These are phyloP conservation scores for Nymphalis c-album DNA, from an alignment of 2,888 invertebrate genomes.

Conservation along the genomic window DNA sequence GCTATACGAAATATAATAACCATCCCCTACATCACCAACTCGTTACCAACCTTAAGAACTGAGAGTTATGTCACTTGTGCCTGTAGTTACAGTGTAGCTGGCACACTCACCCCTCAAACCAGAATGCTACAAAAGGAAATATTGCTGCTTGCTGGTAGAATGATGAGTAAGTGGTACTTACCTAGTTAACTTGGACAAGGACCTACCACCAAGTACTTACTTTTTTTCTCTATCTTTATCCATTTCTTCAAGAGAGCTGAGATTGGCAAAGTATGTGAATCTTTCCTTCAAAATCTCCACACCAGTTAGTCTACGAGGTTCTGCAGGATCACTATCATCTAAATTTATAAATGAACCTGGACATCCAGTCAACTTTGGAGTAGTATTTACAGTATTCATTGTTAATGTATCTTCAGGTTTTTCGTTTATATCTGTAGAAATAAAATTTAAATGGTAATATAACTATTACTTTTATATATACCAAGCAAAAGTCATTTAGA, in stretches of 20 bases:
- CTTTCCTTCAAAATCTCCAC: conserved; percentile 86
- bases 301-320: conserved; percentile 75
- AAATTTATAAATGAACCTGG: conserved; percentile 77
- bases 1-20: too few relatives aligned
- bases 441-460: not conserved
- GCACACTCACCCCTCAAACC: too few relatives aligned
- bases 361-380: conserved; percentile 75
- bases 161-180: too few relatives aligned
- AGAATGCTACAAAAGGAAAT: too few relatives aligned
- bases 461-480: not conserved
- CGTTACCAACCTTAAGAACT: too few relatives aligned
- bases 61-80: too few relatives aligned
- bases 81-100: too few relatives aligned
- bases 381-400: conserved; percentile 44
- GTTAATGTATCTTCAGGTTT: conserved; percentile 37
- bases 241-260: conserved; percentile 75
- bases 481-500: not conserved
- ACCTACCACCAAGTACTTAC: conserved; percentile 55
- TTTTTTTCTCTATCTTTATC: conserved; percentile 80
- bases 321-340: conserved; percentile 48
- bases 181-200: too few relatives aligned
- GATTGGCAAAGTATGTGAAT: conserved; percentile 84
- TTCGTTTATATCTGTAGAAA: conserved; percentile 39
- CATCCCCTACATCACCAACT: too few relatives aligned
- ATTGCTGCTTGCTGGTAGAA: too few relatives aligned